phyloP scores from a whole-genome alignment of 2,797 vertebrate genomes.

The Protosalanx chinensis region DNA sequence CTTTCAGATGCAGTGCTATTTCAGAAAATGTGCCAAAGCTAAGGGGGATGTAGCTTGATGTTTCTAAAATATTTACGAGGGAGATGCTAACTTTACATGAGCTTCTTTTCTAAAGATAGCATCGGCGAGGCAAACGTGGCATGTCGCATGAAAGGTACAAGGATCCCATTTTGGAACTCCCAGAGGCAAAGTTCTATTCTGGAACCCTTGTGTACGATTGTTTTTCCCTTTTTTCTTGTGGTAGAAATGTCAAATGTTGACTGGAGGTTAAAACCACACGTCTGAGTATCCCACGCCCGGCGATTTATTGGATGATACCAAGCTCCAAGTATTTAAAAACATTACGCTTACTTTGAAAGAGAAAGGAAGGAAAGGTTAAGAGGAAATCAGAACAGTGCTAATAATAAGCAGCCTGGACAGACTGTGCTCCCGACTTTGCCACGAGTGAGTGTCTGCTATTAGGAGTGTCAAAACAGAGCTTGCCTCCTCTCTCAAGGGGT shows the following conservation, averaged over 20 bases:
- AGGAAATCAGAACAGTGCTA: not conserved
- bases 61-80: not conserved
- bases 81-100: not conserved
- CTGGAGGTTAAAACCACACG: not conserved
- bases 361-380: not conserved
- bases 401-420: not conserved
- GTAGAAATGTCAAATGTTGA: not conserved
- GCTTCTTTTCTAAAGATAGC: not conserved
- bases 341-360: too few relatives aligned
- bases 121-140: not conserved
- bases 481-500: not conserved
- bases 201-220: not conserved
- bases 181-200: not conserved
- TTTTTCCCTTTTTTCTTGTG: not conserved
- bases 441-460: not conserved
- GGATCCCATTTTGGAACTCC: not conserved
- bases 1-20: not conserved
- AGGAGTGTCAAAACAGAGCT: not conserved
- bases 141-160: not conserved
- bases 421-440: not conserved
- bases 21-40: conserved; percentile 1
- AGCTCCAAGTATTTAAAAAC: not conserved
- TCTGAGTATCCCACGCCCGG: not conserved
- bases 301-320: not conserved
- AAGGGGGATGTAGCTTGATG: not conserved